These are phyloP conservation scores for Celastrina argiolus DNA, from an alignment of 2,888 invertebrate genomes.

Conservation along the genomic window DNA sequence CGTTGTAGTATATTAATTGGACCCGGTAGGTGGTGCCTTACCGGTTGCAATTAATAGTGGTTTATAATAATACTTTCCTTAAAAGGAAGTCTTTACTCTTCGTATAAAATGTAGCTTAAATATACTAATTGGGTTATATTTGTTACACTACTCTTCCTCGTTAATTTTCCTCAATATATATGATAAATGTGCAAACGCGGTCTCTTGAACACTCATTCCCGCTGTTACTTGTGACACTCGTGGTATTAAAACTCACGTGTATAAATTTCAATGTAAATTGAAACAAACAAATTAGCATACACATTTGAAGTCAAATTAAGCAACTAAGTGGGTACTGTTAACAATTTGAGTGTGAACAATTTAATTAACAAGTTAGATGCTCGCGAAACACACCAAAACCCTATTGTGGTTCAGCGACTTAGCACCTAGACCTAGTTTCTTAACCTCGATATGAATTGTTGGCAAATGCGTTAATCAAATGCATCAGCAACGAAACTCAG, in stretches of 20 bases:
- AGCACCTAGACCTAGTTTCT: constrained; percentile 63
- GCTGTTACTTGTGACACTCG: not conserved
- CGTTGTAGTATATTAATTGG: too few species aligned
- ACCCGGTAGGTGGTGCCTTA: too few species aligned
- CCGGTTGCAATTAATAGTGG: too few species aligned
- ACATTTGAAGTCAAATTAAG: not conserved
- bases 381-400: constrained; percentile 27
- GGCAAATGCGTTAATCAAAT: constrained; percentile 56
- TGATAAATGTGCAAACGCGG: not conserved
- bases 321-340: not conserved
- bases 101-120: too few species aligned
- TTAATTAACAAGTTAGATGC: constrained; percentile 18
- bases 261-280: not conserved
- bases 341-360: constrained; percentile 16
- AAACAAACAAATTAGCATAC: not conserved
- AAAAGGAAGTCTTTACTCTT: too few species aligned
- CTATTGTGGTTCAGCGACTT: constrained; percentile 40
- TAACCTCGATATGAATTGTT: constrained; percentile 59
- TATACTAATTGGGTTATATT: too few species aligned
- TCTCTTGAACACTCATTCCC: not conserved
- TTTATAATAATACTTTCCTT: too few species aligned
- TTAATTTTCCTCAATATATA: not conserved
- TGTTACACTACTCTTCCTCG: not conserved
- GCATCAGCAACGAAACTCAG: constrained; percentile 45
- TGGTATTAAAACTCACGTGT: not conserved